Evolutionary conservation across 2,888 invertebrate genomes (phyloP).

Genomic region (Andrena bucephala): DNA sequence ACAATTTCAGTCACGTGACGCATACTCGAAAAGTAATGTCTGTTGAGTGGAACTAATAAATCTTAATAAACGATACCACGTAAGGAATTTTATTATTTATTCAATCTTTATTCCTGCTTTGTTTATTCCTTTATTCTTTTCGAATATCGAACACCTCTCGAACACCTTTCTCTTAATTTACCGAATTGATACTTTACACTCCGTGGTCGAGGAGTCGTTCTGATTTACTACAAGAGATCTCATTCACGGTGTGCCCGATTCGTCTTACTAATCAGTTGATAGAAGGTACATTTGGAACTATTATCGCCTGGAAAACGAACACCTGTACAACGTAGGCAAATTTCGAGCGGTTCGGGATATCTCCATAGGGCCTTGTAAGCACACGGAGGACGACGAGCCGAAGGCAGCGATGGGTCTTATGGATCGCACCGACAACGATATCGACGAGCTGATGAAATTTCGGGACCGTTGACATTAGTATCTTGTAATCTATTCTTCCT

Average conservation of each 20-base stretch:
- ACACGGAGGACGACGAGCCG: slow-evolving; percentile 41
- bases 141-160: neutral
- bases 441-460: slow-evolving; percentile 37
- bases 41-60: slow-evolving; percentile 53
- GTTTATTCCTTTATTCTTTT: slow-evolving; percentile 19
- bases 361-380: slow-evolving; percentile 86
- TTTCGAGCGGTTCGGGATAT: slow-evolving; percentile 91
- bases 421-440: slow-evolving; percentile 47
- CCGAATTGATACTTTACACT: neutral
- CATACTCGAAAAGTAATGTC: slow-evolving; percentile 18
- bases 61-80: slow-evolving; percentile 25
- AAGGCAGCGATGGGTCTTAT: slow-evolving; percentile 52
- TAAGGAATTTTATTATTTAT: slow-evolving; percentile 41
- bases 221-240: slow-evolving; percentile 26
- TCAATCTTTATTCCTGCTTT: slow-evolving; percentile 31
- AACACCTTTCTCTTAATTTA: neutral
- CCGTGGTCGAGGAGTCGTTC: neutral
- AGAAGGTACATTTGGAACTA: slow-evolving; percentile 90
- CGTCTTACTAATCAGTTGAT: slow-evolving; percentile 68
- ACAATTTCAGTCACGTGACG: slow-evolving; percentile 31
- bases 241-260: slow-evolving; percentile 41
- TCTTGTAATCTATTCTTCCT: slow-evolving; percentile 59
- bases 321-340: slow-evolving; percentile 90
- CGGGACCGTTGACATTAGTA: slow-evolving; percentile 45
- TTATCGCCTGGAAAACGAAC: slow-evolving; percentile 90